Base-by-base conservation (phyloP, 1,140 invertebrate species). In the Frieseomelitta varia region DNA sequence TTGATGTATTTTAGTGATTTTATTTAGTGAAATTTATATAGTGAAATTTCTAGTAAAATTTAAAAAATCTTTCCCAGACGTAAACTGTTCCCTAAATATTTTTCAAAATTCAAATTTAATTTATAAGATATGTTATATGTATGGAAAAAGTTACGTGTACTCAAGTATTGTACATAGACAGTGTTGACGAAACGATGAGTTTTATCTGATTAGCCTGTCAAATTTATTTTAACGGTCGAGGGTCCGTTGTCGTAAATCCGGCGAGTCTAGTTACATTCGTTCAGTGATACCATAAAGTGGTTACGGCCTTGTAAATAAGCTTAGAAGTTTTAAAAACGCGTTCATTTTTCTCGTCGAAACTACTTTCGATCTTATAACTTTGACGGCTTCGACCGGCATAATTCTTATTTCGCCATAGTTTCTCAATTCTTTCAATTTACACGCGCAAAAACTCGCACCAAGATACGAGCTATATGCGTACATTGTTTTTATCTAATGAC, bases 301-400 rank as follows among this genome's bases (percentile, higher is more conserved):
- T 87, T 87, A 88, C 67, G 67, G 65, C 76, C 73, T 85, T 85
- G 81, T 88, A 88, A 30, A 88, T 85, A 85, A 87, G 77, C 77
- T 88, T 87, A 87, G 81, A 87, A 85, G 77, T 76, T 73, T 87
- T 73, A 77, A 87, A 87, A 87, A 87, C 53, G 73, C 61, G 80
- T 67, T 77, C 56, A 55, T 65, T 73, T 73, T 80, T 87, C 72
- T 73, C 34, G 30, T 76, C 53, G 69, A 39, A 67, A 61, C 65
- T 84, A 77, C 63, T 51, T 58, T 73, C 65, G 27, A 65, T 78
- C 53, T 58, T 69, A n/a, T 51, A 78, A 78, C 65, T 78, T 76
- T 76, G 47, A 30, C 61, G 72, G 72, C 72, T 81, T 76, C 80
- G 39, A 67, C 30, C 61, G 61, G 53, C 53, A 67, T 53, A 58